Base-by-base conservation (phyloP, 2,113 vertebrate genomes). In the Corydoras sp. region DNA sequence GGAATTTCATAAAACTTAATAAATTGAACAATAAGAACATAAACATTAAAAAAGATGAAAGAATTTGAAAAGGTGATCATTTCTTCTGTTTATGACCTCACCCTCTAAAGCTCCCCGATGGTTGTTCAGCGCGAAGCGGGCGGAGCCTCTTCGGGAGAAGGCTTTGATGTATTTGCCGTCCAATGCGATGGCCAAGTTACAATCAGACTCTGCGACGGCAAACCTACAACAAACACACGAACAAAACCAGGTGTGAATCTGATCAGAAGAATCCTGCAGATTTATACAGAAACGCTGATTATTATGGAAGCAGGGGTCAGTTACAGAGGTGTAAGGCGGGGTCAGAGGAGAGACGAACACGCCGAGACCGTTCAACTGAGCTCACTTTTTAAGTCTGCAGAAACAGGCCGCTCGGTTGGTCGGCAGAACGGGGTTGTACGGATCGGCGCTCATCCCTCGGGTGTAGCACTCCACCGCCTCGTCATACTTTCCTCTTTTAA, bases 141-240 rank as follows among this genome's bases (percentile, higher is more conserved):
- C 89, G 0, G 93, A 94, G 48, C 93, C 95, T 89, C 96, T 88
- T 71, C 93, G 89, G 0, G 83, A 76, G 56, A 90, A 98, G 29
- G 96, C 95, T 77, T 97, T 98, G 35, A 82, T 61, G 51, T 95
- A 95, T 80, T 83, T 94, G 67, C 87, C 81, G 81, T 95, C 92
- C 79, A 98, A 82, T 58, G 92, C 93, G 59, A 99, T 89, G 2
- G 96, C 94, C 82, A 98, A 86, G 82, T 92, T 96, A 84, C 95
- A 98, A 82, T 99, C 97, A 1, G 96, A 95, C 84, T 98, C 97
- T 0, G 95, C 94, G 77, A 97, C 93, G 35, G 91, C 90, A 79
- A 85, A 98, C 69, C 97, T 99, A 70, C 35, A 53, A 62, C 51
- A 73, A 6, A 60, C 10, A 30, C 58, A 53, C 5, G 13, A 14